Evolutionary conservation across 2,113 vertebrate species (phyloP), one percentile per base, ranked within the genome.

Genomic region (Macquaria ambigua): DNA sequence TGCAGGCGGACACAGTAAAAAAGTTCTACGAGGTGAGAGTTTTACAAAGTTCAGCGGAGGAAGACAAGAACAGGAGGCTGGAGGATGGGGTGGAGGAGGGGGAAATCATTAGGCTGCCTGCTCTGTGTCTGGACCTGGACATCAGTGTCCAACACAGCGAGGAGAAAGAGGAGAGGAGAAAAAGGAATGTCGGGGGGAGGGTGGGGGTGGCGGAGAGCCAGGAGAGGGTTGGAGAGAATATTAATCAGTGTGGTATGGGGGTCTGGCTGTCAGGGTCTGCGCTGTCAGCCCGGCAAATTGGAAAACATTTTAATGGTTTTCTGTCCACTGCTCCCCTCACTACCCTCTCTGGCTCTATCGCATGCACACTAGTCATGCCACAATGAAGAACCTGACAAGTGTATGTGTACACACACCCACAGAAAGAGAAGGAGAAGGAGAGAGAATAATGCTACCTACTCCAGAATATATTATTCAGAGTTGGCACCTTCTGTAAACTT

Each of bases 11-110:
- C 56, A 86, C 93, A 71, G 95, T 96, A 69, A 97, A 96, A 93
- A 99, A 97, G 92, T 96, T 94, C 85, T 98, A 92, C 20, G 93
- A 97, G 1, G 97, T 98, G 87, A 96, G 97, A 94, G 84, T 87
- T 91, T 91, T 67, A 69, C 85, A 77, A 87, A 89, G 84, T 92
- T 90, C 79, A 84, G 48, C 16, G 0, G 46, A 87, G 82, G 55
- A 82, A 89, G 76, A 90, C 71, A 48, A 82, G 75, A 82, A 48
- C 4, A 41, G 62, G 58, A 80, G 59, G 76, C 50, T 79, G 73
- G n/a, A 56, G 66, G 52, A 9, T 1, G 46, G 41, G 31, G 12
- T 31, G 69, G 59, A 12, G 48, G 37, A 18, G 70, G 56, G 66
- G 48, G 70, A 66, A 79, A 86, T 92, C 87, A 92, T 93, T 93